These are phyloP conservation scores for Zoanthus sociatus DNA, from an alignment of 92 coral and sea anemone genomes.

Conservation along the genomic window DNA sequence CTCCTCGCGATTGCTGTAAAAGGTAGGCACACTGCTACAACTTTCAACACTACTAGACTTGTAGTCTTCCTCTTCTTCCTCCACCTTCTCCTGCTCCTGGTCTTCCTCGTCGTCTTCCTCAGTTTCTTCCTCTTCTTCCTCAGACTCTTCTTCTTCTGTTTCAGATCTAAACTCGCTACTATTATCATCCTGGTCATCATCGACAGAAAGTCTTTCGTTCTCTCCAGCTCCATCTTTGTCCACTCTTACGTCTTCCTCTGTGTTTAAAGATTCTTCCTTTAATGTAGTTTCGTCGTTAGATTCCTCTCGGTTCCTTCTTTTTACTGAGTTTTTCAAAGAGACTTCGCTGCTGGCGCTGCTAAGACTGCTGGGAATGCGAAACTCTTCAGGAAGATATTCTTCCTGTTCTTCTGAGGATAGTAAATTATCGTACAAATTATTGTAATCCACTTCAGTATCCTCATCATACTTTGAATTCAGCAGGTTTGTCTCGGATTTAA, in stretches of 20 bases:
- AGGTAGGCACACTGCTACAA: conserved; percentile 74
- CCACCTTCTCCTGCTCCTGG: conserved; percentile 51
- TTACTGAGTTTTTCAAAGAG: background rate
- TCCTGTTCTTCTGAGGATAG: conserved; percentile 26
- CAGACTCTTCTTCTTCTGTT: conserved; percentile 60
- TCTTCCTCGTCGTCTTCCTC: conserved; percentile 61
- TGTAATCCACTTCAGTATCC: conserved; percentile 42
- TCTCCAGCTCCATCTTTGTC: conserved; percentile 41
- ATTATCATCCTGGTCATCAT: conserved; percentile 41
- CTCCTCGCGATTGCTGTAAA: conserved; percentile 57
- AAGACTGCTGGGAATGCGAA: conserved; percentile 36
- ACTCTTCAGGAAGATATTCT: conserved; percentile 24
- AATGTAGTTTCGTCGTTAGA: conserved; percentile 11
- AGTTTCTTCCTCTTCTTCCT: conserved; percentile 48
- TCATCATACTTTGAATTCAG: conserved; percentile 47
- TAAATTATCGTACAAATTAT: conserved; percentile 32
- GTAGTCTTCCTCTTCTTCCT: conserved; percentile 56
- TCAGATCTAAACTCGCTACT: conserved; percentile 7
- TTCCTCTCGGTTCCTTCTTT: background rate
- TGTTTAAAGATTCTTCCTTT: background rate
- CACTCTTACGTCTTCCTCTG: background rate
- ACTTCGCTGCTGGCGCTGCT: conserved; percentile 34
- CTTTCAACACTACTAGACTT: conserved; percentile 76
- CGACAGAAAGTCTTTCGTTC: conserved; percentile 43
- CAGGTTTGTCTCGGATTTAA: background rate